Evolutionary conservation across 2,113 vertebrate species (phyloP), one percentile per base, ranked within the genome.

Genomic region (Lophius piscatorius): DNA sequence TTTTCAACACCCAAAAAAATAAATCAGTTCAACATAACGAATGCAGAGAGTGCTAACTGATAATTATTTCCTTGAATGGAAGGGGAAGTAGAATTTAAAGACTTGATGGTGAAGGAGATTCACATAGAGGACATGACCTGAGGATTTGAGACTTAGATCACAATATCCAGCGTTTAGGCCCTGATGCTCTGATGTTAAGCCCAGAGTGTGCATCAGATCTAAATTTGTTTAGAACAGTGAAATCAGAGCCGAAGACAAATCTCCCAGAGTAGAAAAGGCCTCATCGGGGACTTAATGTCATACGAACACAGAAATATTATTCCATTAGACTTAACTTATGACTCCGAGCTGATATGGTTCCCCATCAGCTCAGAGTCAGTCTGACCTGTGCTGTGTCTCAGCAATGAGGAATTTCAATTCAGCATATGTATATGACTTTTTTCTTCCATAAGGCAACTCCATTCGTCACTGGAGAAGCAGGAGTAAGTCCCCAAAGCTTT

Each of bases 1-100:
- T 71, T 81, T 68, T 73, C 80, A 84, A 33, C 46, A 63, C 69
- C 69, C 82, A 70, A 84, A 88, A 70, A 83, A 88, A 85, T 80
- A 73, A 88, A 82, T 82, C 51, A 24, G 2, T 65, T 60, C 52
- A 66, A 60, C 39, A n/a, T 76, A 70, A 63, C 74, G 58, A 70
- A 73, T 14, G 18, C 63, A 47, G 64, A 62, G 42, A 33, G 42
- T 49, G 47, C 58, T 70, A 59, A 78, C 74, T 71, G 44, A 75
- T 67, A 76, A 85, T 82, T 57, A 83, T 78, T 57, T 85, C 76
- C 79, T 76, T 76, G 52, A 31, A 14, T 45, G 61, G 31, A 55
- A 63, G 47, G 75, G 46, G 31, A 54, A 28, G 16, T n/a, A n/a
- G n/a, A n/a, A n/a, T n/a, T n/a, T n/a, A n/a, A n/a, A n/a, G n/a